phyloP scores from a whole-genome alignment of 2,797 vertebrate species.

The Todus mexicanus region DNA sequence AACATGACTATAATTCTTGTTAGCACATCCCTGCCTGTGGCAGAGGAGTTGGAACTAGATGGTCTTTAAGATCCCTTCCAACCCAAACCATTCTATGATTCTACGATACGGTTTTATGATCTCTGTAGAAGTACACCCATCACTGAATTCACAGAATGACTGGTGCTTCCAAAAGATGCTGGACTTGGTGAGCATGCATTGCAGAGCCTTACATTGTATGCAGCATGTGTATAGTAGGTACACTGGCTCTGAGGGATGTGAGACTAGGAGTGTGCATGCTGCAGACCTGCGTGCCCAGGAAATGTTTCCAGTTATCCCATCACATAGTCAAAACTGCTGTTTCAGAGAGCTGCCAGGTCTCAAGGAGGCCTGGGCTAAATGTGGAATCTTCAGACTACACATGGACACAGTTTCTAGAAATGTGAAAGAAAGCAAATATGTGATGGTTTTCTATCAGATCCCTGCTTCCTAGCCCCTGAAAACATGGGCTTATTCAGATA shows the following conservation, averaged over 20 bases:
- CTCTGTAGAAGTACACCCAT: background rate
- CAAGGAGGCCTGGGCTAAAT: background rate
- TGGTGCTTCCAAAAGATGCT: background rate
- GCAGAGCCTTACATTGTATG: background rate
- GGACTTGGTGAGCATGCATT: background rate
- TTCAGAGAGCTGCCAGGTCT: background rate
- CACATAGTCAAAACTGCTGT: background rate
- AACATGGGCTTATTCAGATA: background rate
- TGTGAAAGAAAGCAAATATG: background rate
- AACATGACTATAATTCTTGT: background rate
- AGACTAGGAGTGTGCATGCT: background rate
- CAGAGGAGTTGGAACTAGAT: too few species aligned
- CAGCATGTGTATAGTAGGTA: too few species aligned
- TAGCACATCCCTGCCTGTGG: too few species aligned
- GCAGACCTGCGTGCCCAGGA: background rate
- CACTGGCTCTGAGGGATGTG: background rate
- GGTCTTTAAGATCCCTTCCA: too few species aligned
- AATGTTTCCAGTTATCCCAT: background rate
- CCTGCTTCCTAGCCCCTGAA: background rate
- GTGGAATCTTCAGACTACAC: background rate
- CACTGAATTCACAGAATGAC: background rate
- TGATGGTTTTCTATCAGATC: background rate
- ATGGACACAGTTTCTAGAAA: background rate
- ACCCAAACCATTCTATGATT: too few species aligned
- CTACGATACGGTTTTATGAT: too few species aligned